Base-by-base conservation (phyloP, 1,140 invertebrate species). In the Zaprionus tsacasi region DNA sequence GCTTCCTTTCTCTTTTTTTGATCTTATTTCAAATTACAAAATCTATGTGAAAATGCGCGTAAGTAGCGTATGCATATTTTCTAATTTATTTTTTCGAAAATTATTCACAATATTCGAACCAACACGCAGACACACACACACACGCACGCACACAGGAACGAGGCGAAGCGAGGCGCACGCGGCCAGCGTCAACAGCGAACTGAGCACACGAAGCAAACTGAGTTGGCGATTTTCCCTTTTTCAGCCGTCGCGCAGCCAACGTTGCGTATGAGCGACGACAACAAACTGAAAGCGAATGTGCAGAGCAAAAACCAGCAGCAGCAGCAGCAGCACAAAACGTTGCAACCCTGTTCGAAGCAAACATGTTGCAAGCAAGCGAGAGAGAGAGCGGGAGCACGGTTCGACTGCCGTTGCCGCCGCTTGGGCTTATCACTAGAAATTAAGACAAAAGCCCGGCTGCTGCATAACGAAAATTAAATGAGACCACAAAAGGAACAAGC, bases 221-320 rank as follows among this genome's bases (percentile, higher is more conserved):
- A 61, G 30, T n/a, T 56, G 30, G 17, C 13, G 54, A 30, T 66
- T 70, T 43, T 43, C 30, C 11, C 58, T 27, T 64, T 43, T 45
- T 57, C n/a, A 17, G 43, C 17, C n/a, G 63, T 48, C 45, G 58
- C 60, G 69, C 21, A 21, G 40, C 65, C 75, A 89, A 88, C 85
- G 85, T 81, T 89, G 83, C 83, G 83, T 88, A 88, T 88, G 83
- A 88, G 83, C 80, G 70, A 89, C 80, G 83, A 72, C 82, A 64
- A 69, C 76, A 77, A 87, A 87, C 83, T 87, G 65, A 88, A 74
- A 52, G 27, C 48, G 17, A 70, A 66, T 50, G 68, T 55, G 43
- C 52, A 67, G 54, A 50, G 58, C 30, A 78, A 17, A 60, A 43
- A n/a, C n/a, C n/a, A n/a, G n/a, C 33, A 59, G 15, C 12, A 45